Base-by-base conservation (phyloP, 2,888 invertebrate genomes). In the Diarsia rubi region DNA sequence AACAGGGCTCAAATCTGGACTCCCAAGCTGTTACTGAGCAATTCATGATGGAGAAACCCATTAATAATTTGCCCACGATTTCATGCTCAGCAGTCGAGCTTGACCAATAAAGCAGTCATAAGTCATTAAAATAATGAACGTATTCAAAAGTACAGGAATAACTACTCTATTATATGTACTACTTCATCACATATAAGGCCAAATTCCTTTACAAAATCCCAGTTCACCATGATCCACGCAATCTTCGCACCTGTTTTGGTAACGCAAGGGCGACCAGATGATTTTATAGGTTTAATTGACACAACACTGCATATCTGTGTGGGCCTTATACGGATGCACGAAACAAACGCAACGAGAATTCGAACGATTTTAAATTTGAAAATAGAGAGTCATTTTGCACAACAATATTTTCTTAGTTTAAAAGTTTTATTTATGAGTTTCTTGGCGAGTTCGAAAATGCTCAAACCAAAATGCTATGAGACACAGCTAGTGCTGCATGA, bases 201-300 rank as follows among this genome's bases (percentile, higher is more conserved):
- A 65, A 6, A 82, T 67, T 47, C 54, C 31, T 47, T 49, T 8
- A 27, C 64, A 60, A 70, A 57, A 72, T 1, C 65, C 64, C 68
- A 21, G 71, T 73, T 75, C 37, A 11, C 81, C 78, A 66, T 81
- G 79, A 82, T 85, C 62, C 54, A 75, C 11, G 74, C 70, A 78
- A 78, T 79, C 79, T 75, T 87, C 78, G 52, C 45, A 24, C 85
- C 85, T 37, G 49, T 78, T 81, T 75, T 47, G 82, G 74, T 6
- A 19, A 24, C 62, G 54, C 87, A 88, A 87, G 88, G 86, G 80
- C 83, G 54, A 62, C 79, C 62, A 78, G 68, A 44, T 37, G 37
- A 42, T 42, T 62, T 63, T 44, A 62, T 66, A 69, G 37, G 67
- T 24, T 70, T 71, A 76, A 69, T 76, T 73, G 68, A 49, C 62